Evolutionary conservation across 2,888 invertebrate species (phyloP), one percentile per base, ranked within the genome.

Genomic region (Blastobasis adustella): DNA sequence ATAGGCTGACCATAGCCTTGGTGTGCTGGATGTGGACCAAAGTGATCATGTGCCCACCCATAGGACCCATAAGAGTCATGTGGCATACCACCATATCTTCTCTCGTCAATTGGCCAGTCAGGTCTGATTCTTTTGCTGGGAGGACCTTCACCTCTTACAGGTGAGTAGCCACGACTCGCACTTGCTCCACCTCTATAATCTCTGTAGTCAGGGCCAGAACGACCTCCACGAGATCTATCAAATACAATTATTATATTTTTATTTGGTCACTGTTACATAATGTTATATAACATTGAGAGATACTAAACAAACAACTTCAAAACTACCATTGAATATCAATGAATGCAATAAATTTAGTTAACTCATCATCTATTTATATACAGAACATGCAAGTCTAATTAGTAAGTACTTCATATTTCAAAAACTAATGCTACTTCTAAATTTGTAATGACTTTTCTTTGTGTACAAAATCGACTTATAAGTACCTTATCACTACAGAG

Each of bases 171-270:
- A 38, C 94, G 82, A 58, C 92, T 92, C 39, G 93, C 91, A 42
- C 92, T 90, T 1, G 90, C 91, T 4, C 93, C 92, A 4, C 91
- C 91, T 1, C 95, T 89, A 68, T 95, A 96, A 56, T 96, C 95
- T 54, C 95, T 90, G 61, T 93, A 93, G 69, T 95, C 93, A 3
- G 94, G 94, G 10, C 95, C 90, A 36, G 93, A 91, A 57, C 95
- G 91, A 49, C 93, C 93, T 60, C 95, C 91, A 49, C 88, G 82
- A 61, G 84, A 73, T 65, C 87, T 84, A 60, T 51, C 10, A 9
- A 42, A 23, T 23, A 23, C 23, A 23, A 23, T 23, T 23, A 23
- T 23, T 23, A 23, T 23, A 3, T 23, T 23, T 23, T 23, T 23
- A 23, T 23, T 23, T 23, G 23, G 23, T 23, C 23, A 23, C 23